Percentiles rank a stretch among this genome's conserved stretches.
Conservation (phyloP, 2,113 vertebrate species). For the Panthera tigris region DNA sequence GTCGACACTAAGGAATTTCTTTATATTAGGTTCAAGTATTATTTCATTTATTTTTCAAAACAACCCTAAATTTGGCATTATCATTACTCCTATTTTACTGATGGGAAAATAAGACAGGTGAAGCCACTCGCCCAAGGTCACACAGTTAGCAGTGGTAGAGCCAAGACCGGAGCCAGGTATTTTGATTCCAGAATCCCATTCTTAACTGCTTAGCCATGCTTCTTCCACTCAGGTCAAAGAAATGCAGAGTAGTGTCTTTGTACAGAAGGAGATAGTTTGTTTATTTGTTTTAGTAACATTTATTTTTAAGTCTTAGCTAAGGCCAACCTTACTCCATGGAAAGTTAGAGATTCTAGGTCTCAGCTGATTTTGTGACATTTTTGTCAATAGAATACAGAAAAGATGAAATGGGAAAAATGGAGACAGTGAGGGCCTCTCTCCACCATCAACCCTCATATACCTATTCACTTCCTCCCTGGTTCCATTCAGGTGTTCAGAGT, state of each 20-base stretch:
- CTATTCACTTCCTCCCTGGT: not conserved
- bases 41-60: constrained; percentile 61
- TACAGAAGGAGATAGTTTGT: constrained; percentile 22
- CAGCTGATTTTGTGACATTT: constrained; percentile 20
- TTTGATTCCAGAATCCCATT: constrained; percentile 15
- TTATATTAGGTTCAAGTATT: not conserved
- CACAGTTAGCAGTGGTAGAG: not conserved
- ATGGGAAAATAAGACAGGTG: not conserved
- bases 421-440: not conserved
- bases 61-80: not conserved
- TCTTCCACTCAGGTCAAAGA: constrained; percentile 32
- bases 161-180: not conserved
- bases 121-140: constrained; percentile 12
- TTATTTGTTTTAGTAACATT: constrained; percentile 43
- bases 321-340: not conserved
- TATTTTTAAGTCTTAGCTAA: constrained; percentile 52
- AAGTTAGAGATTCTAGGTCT: constrained; percentile 13
- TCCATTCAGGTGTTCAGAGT: not conserved
- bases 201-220: not conserved
- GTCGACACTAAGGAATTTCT: not conserved
- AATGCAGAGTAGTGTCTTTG: constrained; percentile 9
- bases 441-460: not conserved
- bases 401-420: not conserved
- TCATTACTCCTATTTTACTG: constrained; percentile 38
- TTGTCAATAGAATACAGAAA: not conserved